These are phyloP conservation scores for Scaptomyza flava DNA, from an alignment of 2,888 invertebrate species.

Conservation along the genomic window DNA sequence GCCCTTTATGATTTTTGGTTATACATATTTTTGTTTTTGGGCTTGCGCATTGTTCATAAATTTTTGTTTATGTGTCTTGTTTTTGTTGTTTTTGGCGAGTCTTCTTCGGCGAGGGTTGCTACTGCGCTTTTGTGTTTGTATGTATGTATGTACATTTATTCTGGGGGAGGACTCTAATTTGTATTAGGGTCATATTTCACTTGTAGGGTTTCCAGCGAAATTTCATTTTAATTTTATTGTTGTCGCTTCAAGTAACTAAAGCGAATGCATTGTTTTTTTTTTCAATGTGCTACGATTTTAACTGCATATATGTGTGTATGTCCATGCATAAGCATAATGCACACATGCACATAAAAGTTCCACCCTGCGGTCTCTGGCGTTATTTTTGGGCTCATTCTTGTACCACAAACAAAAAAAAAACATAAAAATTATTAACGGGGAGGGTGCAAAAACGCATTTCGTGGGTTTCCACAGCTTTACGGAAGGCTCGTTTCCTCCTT, in stretches of 20 bases:
- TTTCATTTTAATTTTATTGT: conserved; percentile 80
- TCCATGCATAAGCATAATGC: not conserved
- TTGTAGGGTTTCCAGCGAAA: conserved; percentile 82
- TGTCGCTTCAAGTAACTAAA: conserved; percentile 43
- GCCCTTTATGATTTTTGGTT: conserved; percentile 22
- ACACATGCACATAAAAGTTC: conserved; percentile 15
- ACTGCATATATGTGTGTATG: conserved; percentile 23
- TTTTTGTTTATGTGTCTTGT: conserved; percentile 34
- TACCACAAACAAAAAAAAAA: conserved; percentile 1
- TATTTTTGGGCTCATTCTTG: conserved; percentile 27
- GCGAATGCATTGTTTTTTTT: conserved; percentile 46
- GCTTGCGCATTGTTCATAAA: conserved; percentile 41
- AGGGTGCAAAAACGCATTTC: conserved; percentile 50
- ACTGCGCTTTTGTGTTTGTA: conserved; percentile 1
- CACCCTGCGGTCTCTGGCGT: conserved; percentile 57
- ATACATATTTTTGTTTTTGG: conserved; percentile 18
- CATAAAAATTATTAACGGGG: not conserved
- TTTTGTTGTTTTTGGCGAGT: conserved; percentile 3
- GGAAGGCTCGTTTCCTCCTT: conserved; percentile 17
- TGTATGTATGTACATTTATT: conserved; percentile 4
- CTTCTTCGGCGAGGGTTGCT: conserved; percentile 63
- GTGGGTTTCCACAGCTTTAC: conserved; percentile 55
- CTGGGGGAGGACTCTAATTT: conserved; percentile 61
- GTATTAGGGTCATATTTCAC: conserved; percentile 83
- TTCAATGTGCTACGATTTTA: conserved; percentile 20